These are phyloP conservation scores for Catagonus wagneri DNA, from an alignment of 2,113 vertebrate genomes.

Conservation along the genomic window DNA sequence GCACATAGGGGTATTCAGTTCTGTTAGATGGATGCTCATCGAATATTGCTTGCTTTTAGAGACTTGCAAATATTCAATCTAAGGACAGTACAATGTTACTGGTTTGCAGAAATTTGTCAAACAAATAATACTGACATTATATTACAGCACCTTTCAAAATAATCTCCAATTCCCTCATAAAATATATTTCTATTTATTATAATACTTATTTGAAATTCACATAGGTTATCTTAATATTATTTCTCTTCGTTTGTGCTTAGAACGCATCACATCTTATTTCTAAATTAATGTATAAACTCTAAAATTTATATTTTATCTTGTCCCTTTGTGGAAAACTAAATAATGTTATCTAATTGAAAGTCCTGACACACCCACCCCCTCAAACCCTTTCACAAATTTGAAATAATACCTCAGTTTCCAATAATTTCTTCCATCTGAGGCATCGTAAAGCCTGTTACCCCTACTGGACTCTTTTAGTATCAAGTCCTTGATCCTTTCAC, in stretches of 20 bases:
- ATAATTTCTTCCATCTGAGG: not conserved
- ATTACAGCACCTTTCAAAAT: not conserved
- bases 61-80: conserved; percentile 18
- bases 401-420: not conserved
- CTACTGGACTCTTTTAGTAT: not conserved
- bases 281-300: not conserved
- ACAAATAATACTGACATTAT: not conserved
- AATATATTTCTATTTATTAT: conserved; percentile 8
- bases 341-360: not conserved
- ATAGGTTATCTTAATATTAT: not conserved
- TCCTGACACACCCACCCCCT: not conserved
- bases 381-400: not conserved
- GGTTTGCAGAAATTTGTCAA: conserved; percentile 23
- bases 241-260: not conserved
- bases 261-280: not conserved
- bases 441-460: not conserved
- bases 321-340: not conserved
- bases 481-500: not conserved
- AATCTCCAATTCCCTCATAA: not conserved
- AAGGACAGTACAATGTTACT: not conserved
- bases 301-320: not conserved
- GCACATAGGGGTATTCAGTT: not conserved
- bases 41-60: not conserved
- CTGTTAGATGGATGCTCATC: not conserved
- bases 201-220: not conserved